Percentiles rank a stretch among this genome's conserved stretches.
These are phyloP conservation scores for Heteractis magnifica DNA, from an alignment of 92 coral and sea anemone genomes.

Conservation along the genomic window DNA sequence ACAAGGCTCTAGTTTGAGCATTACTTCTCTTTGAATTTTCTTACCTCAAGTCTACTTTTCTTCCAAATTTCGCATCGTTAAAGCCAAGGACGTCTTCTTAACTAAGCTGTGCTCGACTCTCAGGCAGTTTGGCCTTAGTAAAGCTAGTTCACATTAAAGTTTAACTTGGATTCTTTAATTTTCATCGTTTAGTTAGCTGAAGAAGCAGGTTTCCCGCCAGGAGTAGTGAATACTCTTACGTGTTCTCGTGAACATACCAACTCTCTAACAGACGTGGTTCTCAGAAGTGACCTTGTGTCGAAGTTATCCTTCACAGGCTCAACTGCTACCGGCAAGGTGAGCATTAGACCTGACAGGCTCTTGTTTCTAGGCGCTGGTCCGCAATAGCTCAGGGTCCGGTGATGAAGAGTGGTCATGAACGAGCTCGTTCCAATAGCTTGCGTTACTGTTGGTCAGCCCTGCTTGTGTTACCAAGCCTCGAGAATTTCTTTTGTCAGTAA, in stretches of 20 bases:
- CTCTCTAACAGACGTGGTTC: constrained; percentile 60
- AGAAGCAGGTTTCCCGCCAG: constrained; percentile 97
- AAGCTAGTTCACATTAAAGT: too few species aligned
- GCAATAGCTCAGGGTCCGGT: background rate
- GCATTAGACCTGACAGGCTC: too few species aligned
- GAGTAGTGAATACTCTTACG: constrained; percentile 86
- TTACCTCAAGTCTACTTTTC: too few species aligned
- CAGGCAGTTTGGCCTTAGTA: too few species aligned
- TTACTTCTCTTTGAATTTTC: too few species aligned
- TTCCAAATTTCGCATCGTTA: too few species aligned
- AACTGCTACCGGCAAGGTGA: background rate
- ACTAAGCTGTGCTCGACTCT: too few species aligned
- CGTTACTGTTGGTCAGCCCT: background rate
- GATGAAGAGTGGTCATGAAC: background rate
- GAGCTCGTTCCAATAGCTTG: background rate
- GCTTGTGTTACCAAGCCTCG: background rate
- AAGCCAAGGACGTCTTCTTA: too few species aligned
- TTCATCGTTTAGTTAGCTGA: constrained; percentile 70
- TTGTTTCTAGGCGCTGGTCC: background rate
- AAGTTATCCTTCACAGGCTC: background rate
- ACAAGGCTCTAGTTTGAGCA: too few species aligned
- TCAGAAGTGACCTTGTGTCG: constrained; percentile 2
- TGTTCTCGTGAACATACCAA: constrained; percentile 86
- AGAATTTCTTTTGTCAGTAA: too few species aligned
- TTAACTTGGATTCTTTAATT: background rate